Evolutionary conservation across 2,113 vertebrate species (phyloP), one percentile per base, ranked within the genome.

Genomic region (Callipepla squamata): DNA sequence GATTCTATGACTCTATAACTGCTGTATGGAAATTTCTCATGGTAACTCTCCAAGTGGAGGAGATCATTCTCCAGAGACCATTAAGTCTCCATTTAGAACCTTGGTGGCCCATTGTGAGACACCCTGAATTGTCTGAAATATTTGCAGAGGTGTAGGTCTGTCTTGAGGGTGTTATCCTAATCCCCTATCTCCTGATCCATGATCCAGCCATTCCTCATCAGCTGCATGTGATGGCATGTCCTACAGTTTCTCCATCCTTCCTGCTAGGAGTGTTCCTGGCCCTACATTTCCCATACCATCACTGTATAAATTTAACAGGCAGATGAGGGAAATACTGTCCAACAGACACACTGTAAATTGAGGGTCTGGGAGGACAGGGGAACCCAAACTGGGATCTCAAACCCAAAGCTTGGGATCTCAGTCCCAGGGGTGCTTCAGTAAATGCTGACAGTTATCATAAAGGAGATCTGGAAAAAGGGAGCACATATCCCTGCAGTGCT

Each of bases 401-500:
- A 16, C 32, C 11, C 62, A 4, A 48, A 48, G 22, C 5, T 12
- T 63, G 2, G 1, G 3, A 26, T 66, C 28, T 18, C 8, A 65
- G 2, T 13, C 32, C 11, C 53, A 3, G 42, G 40, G 16, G 10
- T 26, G 23, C 15, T 3, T 69, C 50, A 36, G 50, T 34, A 87
- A 2, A 4, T 83, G 12, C 53, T 69, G 13, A 47, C 82, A 13
- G 40, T 87, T 13, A 38, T 74, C 58, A 51, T 11, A 7, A 38
- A 53, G 13, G 15, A 30, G 7, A 58, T 8, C 11, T 69, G 53
- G 26, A 63, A 79, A 17, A 48, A 78, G 14, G 14, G 25, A 72
- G 3, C 3, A 5, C 17, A 2, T 18, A 15, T 36, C 14, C 36
- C 9, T 0, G 0, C 6, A 62, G 42, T 9, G 13, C 18, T 61